Base-by-base conservation (phyloP, 2,888 invertebrate species). In the Drosophila maculinotata region DNA sequence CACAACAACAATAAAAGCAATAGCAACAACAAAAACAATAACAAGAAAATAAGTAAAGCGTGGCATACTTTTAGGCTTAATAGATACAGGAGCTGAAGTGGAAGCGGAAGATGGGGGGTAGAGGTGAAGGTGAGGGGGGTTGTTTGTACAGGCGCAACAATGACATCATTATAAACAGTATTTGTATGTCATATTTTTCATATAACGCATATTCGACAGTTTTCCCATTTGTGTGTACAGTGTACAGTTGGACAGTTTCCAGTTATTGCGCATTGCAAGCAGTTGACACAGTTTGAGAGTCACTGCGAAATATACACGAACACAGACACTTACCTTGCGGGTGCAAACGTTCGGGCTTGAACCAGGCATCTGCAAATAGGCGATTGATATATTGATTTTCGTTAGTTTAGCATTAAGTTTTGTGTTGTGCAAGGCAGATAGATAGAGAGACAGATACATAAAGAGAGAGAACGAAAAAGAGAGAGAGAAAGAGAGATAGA, bases 311-410 rank as follows among this genome's bases (percentile, higher is more conserved):
- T 1, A n/a, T 5, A 26, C 3, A 28, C 7, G 15, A 6, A 30
- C n/a, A 31, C n/a, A 17, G 6, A 48, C 25, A 71, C 71, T 95
- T 95, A 97, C 97, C 97, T 95, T 94, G 95, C 87, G 97, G 97
- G 93, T 97, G 96, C 93, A 97, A 95, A 93, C 96, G 95, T 93
- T 96, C 96, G 90, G 97, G 97, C 92, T 96, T 96, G 94, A 97
- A 97, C 97, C 97, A 97, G 93, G 96, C 95, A 95, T 96, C 97
- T 97, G 96, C 90, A 96, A 90, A 89, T 89, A 89, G 79, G 85
- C 80, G 76, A 87, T 89, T 85, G 85, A 89, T 90, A 90, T 87
- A 89, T 84, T 87, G 88, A 82, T 86, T 83, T 70, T 77, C 76
- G 83, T 89, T 88, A 85, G 80, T 82, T 78, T 76, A 79, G 81